phyloP scores from a whole-genome alignment of 2,113 vertebrate genomes.

The Microcebus murinus region DNA sequence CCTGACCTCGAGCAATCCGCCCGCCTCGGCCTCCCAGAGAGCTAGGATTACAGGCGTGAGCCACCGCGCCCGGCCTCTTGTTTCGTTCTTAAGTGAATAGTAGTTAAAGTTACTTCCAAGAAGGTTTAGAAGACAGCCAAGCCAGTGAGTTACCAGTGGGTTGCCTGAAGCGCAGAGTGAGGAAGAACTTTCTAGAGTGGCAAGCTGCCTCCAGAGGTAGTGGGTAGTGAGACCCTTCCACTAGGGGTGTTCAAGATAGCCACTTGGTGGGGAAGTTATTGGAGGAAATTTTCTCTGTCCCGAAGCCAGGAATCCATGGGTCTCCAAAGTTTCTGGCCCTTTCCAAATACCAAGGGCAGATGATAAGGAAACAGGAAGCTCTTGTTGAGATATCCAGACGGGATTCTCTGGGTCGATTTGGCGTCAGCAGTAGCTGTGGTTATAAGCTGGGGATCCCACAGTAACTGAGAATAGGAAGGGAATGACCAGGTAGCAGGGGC shows the following conservation, averaged over 20 bases:
- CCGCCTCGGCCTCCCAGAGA: no score
- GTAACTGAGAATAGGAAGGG: neutral
- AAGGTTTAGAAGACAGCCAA: neutral
- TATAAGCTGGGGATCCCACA: neutral
- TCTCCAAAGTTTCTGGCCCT: neutral
- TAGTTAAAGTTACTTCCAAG: neutral
- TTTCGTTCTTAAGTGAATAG: neutral
- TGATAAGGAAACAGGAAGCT: neutral
- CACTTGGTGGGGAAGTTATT: neutral
- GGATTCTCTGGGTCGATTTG: neutral
- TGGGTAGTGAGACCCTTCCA: neutral
- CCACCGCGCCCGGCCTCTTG: no score
- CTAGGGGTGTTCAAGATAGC: neutral
- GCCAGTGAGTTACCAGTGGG: neutral
- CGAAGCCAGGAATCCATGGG: neutral
- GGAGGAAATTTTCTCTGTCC: neutral
- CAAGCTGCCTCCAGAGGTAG: neutral
- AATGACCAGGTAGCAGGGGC: neutral
- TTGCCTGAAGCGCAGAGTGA: neutral
- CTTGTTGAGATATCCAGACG: neutral
- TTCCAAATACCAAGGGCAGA: neutral
- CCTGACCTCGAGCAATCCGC: no score
- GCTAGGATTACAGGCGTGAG: no score
- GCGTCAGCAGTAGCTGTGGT: neutral
- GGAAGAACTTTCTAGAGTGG: neutral